Evolutionary conservation across 2,113 vertebrate species (phyloP), one percentile per base, ranked within the genome.

Genomic region (Stigmatopora argus): DNA sequence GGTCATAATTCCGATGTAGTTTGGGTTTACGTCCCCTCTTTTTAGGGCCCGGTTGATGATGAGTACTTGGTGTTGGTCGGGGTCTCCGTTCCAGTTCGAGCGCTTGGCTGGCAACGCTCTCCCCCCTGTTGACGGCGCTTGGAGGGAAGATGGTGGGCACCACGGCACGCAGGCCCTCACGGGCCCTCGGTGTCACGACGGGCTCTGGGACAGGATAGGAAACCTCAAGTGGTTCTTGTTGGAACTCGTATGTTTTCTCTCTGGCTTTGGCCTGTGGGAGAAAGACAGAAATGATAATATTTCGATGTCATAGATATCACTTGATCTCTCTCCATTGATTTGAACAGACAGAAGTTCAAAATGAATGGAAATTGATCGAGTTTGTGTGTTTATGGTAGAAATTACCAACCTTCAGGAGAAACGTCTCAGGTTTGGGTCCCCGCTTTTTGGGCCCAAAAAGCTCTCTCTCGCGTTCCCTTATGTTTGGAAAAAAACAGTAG

Each of bases 401-500:
- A 58, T 48, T 41, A 68, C 89, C 88, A 88, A 98, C 96, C 94
- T 95, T 99, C 26, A 98, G 73, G 57, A 98, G 86, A 80, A 98
- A 98, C 11, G 95, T 98, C 91, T 98, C 95, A 44, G 96, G 95
- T 79, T 99, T 99, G 46, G 97, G 97, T 78, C 97, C 97, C 78
- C 97, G 89, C 82, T 99, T 99, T 89, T 98, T 93, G 46, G 97
- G 97, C 52, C 96, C 97, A 0, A 93, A 98, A 67, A 96, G 88
- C 86, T 99, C 96, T 86, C 96, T 91, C 85, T 98, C 96, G 64
- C 94, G 90, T 81, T 99, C 96, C 86, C 96, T 97, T 49, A 3
- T 35, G 66, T 71, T 79, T 26, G 13, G 62, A 34, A 64, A 44
- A 61, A 58, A 23, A 58, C 6, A 38, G 7, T 11, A 52, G 5